Conservation (phyloP, 2,113 vertebrate species). For the Orycteropus afer region DNA sequence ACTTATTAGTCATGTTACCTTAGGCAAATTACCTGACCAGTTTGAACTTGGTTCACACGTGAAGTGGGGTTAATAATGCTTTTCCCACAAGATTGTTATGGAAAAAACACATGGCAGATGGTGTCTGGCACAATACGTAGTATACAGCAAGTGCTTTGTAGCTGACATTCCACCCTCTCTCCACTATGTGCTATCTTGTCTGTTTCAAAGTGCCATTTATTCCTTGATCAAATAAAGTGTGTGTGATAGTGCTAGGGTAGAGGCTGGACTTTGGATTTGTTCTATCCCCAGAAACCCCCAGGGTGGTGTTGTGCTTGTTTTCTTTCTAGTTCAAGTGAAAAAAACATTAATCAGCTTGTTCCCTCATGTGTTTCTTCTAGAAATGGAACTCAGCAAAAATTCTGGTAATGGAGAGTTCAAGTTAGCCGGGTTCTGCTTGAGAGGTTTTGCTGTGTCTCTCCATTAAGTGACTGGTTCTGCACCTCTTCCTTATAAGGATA, state of each 20-base stretch:
- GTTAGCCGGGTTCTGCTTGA: constrained; percentile 46
- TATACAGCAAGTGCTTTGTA: neutral
- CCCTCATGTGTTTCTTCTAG: neutral
- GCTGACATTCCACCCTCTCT: accelerated
- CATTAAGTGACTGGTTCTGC: neutral
- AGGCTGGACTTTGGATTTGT: constrained; percentile 37
- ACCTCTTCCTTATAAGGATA: neutral
- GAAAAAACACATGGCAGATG: neutral
- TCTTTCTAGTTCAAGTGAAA: constrained; percentile 37
- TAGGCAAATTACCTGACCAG: neutral
- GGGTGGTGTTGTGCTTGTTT: constrained; percentile 8
- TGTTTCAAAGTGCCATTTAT: neutral
- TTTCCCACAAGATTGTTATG: neutral
- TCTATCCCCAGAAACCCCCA: neutral
- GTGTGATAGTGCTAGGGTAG: neutral
- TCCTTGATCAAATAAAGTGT: neutral
- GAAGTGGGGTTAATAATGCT: neutral
- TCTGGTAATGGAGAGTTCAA: constrained; percentile 42
- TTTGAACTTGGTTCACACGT: neutral
- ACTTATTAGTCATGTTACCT: neutral
- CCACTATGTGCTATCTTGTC: neutral
- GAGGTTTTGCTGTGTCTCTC: neutral
- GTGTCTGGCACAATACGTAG: neutral
- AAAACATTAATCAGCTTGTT: constrained; percentile 34
- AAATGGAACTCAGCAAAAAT: constrained; percentile 45